A percentile compares a stretch with the other conserved stretches of the same genome.
Evolutionary conservation across 1,140 invertebrate genomes (phyloP).

Genomic region (Manduca sexta): DNA sequence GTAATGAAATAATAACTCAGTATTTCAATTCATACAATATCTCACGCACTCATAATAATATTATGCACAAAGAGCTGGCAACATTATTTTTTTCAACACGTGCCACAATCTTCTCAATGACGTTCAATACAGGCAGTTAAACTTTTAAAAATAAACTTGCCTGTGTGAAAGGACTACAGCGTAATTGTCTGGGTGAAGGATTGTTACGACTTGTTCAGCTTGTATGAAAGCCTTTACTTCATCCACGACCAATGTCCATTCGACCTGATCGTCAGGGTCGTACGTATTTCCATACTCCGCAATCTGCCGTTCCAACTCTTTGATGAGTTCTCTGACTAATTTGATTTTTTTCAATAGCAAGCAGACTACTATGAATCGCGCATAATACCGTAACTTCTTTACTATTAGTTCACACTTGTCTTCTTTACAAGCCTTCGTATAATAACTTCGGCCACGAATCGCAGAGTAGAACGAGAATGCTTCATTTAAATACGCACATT

Average conservation of each 20-base stretch:
- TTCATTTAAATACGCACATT: slow-evolving; percentile 96
- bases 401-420: slow-evolving; percentile 97
- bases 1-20: no score
- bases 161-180: slow-evolving; percentile 84
- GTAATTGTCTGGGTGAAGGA: slow-evolving; percentile 90
- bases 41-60: no score
- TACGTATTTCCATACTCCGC: slow-evolving; percentile 95
- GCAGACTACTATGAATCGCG: slow-evolving; percentile 97
- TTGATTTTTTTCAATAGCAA: slow-evolving; percentile 96
- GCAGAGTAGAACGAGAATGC: slow-evolving; percentile 97
- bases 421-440: slow-evolving; percentile 94
- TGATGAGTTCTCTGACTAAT: slow-evolving; percentile 91
- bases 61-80: no score
- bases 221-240: slow-evolving; percentile 97
- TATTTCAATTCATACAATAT: no score
- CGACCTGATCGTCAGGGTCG: slow-evolving; percentile 96
- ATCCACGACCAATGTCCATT: slow-evolving; percentile 95
- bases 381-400: slow-evolving; percentile 97
- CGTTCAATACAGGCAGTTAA: no score
- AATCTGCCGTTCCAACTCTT: slow-evolving; percentile 92
- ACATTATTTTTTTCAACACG: no score
- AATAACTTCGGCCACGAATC: slow-evolving; percentile 94
- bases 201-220: slow-evolving; percentile 90
- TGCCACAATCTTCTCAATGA: no score
- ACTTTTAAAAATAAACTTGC: slow-evolving; percentile 70